Conservation (phyloP, 2,113 vertebrate species). For the Recurvirostra avosetta region DNA sequence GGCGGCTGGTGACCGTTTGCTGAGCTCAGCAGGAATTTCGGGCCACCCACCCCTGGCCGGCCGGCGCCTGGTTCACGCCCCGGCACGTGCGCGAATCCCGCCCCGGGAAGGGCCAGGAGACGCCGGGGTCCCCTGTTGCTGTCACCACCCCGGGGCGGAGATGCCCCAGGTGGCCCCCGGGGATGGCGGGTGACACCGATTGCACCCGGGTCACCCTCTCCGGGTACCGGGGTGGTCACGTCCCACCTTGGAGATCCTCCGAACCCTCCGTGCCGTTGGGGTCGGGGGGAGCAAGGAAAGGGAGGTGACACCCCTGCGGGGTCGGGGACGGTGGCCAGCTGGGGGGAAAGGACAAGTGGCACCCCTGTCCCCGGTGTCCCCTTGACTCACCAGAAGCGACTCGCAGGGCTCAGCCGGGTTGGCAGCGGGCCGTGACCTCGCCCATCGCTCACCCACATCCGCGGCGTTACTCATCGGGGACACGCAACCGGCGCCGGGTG, state of each 20-base stretch:
- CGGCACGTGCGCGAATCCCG: rapidly evolving
- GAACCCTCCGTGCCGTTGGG: rapidly evolving
- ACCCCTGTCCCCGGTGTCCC: not conserved
- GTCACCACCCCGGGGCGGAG: not conserved
- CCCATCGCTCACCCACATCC: not conserved
- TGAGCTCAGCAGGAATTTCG: not conserved
- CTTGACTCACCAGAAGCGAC: not conserved
- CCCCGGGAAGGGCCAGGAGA: not conserved
- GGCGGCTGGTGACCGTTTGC: rapidly evolving
- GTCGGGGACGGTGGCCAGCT: not conserved
- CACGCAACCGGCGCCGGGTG: not conserved
- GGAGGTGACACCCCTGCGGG: not conserved
- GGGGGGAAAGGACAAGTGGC: not conserved
- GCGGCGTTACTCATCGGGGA: not conserved
- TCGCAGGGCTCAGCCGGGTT: not conserved
- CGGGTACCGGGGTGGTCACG: not conserved
- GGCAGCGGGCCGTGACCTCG: not conserved
- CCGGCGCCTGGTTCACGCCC: not conserved
- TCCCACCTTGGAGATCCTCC: not conserved
- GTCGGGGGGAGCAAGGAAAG: not conserved
- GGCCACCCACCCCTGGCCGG: not conserved
- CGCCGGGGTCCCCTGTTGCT: not conserved
- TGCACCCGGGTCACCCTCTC: not conserved
- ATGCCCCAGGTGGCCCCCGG: not conserved
- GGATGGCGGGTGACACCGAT: not conserved